Conservation (phyloP, 2,113 vertebrate species). For the Charina bottae region DNA sequence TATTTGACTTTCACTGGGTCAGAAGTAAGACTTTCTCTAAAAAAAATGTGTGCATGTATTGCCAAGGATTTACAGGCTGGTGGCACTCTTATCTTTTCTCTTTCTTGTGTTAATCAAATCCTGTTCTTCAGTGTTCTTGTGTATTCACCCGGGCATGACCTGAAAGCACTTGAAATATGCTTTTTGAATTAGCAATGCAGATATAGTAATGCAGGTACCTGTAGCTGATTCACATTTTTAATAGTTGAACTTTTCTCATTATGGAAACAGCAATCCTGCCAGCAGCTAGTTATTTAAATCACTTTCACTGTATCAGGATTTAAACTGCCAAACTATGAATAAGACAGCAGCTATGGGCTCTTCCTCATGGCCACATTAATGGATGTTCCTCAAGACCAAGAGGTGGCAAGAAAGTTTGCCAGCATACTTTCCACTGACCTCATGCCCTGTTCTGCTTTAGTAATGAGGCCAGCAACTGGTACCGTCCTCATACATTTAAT, state of each 20-base stretch:
- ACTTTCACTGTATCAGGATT: not conserved
- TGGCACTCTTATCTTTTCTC: constrained; percentile 6
- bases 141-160: not conserved
- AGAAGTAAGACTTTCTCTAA: not conserved
- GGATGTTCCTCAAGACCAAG: not conserved
- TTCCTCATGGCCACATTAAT: not conserved
- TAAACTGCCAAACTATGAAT: not conserved
- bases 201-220: not conserved
- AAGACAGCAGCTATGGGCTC: not conserved
- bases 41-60: not conserved
- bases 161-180: not conserved
- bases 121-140: not conserved
- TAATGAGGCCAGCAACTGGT: not conserved
- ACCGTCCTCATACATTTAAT: not conserved
- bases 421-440: not conserved
- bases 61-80: not conserved
- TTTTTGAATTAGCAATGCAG: constrained; percentile 18
- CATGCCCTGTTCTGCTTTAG: not conserved
- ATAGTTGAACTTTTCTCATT: constrained; percentile 3
- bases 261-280: not conserved
- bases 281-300: not conserved
- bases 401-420: not conserved
- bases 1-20: not conserved
- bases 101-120: constrained; percentile 1
- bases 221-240: not conserved